Conservation (phyloP, 2,113 vertebrate genomes). For the Platichthys stellatus region DNA sequence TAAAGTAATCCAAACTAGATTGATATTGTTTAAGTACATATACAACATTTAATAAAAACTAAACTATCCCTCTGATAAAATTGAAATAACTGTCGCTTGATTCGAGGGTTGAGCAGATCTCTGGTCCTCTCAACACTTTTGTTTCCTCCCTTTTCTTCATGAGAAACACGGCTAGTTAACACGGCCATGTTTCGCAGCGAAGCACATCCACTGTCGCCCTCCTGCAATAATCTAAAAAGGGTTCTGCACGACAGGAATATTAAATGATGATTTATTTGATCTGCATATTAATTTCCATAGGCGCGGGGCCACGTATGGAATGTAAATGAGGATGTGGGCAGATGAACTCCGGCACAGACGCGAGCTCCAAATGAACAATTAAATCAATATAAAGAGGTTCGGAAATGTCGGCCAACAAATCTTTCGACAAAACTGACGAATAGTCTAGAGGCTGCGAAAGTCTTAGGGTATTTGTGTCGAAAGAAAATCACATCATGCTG, state of each 20-base stretch:
- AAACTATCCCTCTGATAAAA: not conserved
- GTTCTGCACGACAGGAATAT: conserved; percentile 18
- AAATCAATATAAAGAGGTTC: conserved; percentile 22
- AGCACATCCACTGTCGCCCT: not conserved
- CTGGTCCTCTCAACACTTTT: not conserved
- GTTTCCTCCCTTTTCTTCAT: not conserved
- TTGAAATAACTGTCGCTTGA: not conserved
- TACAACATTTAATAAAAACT: not conserved
- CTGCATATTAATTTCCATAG: conserved; percentile 49
- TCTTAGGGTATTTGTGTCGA: conserved; percentile 26
- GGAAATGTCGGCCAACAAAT: conserved; percentile 22
- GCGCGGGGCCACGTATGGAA: not conserved
- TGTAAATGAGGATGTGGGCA: conserved; percentile 31
- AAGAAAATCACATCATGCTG: conserved; percentile 18
- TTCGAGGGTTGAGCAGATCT: not conserved
- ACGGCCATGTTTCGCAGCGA: not conserved
- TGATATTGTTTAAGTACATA: not conserved
- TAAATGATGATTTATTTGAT: conserved; percentile 46
- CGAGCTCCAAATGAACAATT: not conserved
- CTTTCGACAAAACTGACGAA: conserved; percentile 15
- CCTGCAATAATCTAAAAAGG: conserved; percentile 26
- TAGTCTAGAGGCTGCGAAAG: not conserved
- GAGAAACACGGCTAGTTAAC: not conserved
- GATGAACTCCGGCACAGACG: not conserved
- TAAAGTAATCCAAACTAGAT: not conserved